Conservation (phyloP, 2,797 vertebrate species). For the Tapirus indicus region DNA sequence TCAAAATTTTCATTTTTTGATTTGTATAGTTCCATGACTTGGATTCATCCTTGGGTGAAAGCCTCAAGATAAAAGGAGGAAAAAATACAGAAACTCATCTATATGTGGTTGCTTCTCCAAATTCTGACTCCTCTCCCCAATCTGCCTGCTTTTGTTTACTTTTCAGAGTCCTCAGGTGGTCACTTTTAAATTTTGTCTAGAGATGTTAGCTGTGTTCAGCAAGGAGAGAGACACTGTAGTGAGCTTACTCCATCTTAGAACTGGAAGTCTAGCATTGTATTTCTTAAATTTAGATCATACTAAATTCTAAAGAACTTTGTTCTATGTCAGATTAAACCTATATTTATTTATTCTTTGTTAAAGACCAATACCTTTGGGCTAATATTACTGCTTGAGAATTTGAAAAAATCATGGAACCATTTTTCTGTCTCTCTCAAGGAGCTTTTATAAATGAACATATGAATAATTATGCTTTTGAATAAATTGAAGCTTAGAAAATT, state of each 20-base stretch:
- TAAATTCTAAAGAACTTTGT: background rate
- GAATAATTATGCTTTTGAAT: too few species aligned
- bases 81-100: background rate
- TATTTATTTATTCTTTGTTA: too few species aligned
- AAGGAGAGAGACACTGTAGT: background rate
- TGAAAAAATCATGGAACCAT: background rate
- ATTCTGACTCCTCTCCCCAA: background rate
- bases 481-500: too few species aligned
- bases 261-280: background rate
- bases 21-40: background rate
- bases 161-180: background rate
- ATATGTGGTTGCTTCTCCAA: background rate
- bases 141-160: background rate
- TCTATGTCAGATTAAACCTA: background rate
- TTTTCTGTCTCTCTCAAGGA: background rate
- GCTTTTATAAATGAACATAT: background rate
- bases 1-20: background rate
- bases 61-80: background rate
- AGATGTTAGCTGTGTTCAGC: background rate
- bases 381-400: too few species aligned
- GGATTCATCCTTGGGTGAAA: background rate
- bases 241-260: background rate
- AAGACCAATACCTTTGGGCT: too few species aligned
- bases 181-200: background rate
- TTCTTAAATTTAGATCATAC: background rate